Evolutionary conservation across 1,140 invertebrate genomes (phyloP).

Genomic region (Dinoponera quadriceps): DNA sequence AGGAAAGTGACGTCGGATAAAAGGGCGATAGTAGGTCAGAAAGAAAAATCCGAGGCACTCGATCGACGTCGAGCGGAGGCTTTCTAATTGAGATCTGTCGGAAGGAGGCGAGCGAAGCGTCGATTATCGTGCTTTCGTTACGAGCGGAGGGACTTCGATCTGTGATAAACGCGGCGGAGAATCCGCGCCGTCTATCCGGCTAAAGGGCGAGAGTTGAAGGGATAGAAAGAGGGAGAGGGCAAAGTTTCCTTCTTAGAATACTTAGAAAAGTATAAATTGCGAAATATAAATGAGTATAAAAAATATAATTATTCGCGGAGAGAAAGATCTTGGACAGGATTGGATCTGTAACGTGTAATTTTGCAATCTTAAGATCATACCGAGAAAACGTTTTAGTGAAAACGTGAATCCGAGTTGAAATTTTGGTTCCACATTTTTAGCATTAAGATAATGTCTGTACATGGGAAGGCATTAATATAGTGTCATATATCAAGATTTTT

Average conservation of each 20-base stretch:
- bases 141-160: conserved; percentile 21
- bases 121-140: conserved; percentile 52
- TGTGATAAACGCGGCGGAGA: conserved; percentile 2
- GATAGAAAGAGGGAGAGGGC: neutral
- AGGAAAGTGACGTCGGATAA: conserved; percentile 5
- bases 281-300: conserved; percentile 1
- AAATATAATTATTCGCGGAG: no score
- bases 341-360: no score
- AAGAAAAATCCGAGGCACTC: conserved; percentile 50
- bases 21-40: conserved; percentile 44
- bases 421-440: no score
- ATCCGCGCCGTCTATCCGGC: neutral
- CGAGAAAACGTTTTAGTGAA: no score
- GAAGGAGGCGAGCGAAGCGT: conserved; percentile 66
- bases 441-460: no score
- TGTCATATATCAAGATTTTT: no score
- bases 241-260: neutral
- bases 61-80: conserved; percentile 34
- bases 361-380: no score
- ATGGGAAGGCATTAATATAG: no score
- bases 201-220: conserved; percentile 6
- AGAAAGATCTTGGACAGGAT: no score
- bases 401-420: no score
- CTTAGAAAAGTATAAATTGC: neutral
- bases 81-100: conserved; percentile 81